Base-by-base conservation (phyloP, 2,888 invertebrate genomes). In the Xanthorhoe designata region DNA sequence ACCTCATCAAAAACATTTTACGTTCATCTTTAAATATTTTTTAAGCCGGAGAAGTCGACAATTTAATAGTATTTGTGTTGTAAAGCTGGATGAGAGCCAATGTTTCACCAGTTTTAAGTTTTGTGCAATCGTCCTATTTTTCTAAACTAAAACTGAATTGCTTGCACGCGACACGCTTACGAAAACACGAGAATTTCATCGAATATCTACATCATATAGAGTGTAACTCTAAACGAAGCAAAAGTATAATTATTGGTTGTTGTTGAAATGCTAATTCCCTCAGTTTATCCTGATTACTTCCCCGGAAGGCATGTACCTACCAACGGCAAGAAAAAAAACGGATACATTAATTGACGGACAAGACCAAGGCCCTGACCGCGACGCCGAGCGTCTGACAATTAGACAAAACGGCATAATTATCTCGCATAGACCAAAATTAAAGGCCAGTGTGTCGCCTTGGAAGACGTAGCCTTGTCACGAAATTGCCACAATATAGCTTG, bases 51-150 rank as follows among this genome's bases (percentile, higher is more conserved):
- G 74, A 81, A 80, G 83, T 83, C 79, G 86, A 88, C 84, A 83
- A 84, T 88, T 87, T 89, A 85, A 87, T 86, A 83, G 88, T 86
- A 88, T 89, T 84, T 76, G 82, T 85, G 84, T 87, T 83, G 85
- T 82, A 79, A 79, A 81, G 75, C 87, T 92, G 93, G 93, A 89
- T 75, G 77, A 66, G 78, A 77, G 92, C 93, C 92, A 92, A 90
- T 83, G 78, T 86, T 83, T 82, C 79, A 83, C 84, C 85, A 84
- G 86, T 89, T 86, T 87, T 81, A 84, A 86, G 86, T 89, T 91
- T 93, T 93, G 84, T 92, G 93, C 92, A 93, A 93, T 91, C 92
- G 92, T 81, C 91, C 93, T 88, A 92, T 92, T 92, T 92, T 92
- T 92, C 85, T 88, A 87, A 89, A 89, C 88, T 85, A 83, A 89